Percentiles rank a stretch among this genome's conserved stretches.
Conservation (phyloP, 2,113 vertebrate species). For the Bos javanicus region DNA sequence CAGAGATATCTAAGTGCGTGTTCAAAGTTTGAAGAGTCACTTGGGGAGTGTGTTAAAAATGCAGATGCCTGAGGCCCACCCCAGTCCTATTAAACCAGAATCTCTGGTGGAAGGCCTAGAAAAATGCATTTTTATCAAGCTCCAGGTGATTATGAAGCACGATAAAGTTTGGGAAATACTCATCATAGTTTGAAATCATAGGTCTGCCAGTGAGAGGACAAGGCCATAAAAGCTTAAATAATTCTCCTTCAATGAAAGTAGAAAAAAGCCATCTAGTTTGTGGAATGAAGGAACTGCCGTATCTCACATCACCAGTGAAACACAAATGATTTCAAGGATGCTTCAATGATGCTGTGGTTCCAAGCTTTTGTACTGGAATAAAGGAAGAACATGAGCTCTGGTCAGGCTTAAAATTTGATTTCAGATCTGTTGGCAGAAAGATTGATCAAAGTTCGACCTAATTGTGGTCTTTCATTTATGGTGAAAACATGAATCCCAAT, state of each 20-base stretch:
- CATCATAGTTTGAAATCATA: background rate
- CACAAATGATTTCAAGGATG: constrained; percentile 70
- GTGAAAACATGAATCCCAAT: constrained; percentile 50
- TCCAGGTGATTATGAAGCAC: constrained; percentile 30
- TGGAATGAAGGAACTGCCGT: constrained; percentile 42
- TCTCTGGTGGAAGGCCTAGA: background rate
- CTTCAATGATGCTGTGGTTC: constrained; percentile 45
- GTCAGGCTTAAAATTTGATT: constrained; percentile 71
- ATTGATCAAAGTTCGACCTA: constrained; percentile 67
- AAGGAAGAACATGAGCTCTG: constrained; percentile 57
- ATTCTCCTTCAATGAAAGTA: constrained; percentile 32
- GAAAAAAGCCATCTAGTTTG: constrained; percentile 4
- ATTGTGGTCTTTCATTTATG: constrained; percentile 57
- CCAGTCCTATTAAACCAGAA: background rate
- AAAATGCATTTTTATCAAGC: constrained; percentile 10
- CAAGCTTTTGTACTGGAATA: constrained; percentile 63
- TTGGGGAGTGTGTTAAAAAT: background rate
- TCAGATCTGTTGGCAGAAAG: constrained; percentile 53
- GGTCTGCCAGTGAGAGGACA: background rate
- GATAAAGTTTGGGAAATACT: constrained; percentile 36
- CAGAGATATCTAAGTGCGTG: background rate
- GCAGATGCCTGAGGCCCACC: background rate
- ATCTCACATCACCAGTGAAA: constrained; percentile 71
- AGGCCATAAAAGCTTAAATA: constrained; percentile 49
- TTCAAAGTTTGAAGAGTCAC: background rate